A percentile compares a stretch with the other conserved stretches of the same genome.
Conservation (phyloP, 1,140 invertebrate species). For the Pararge aegeria region DNA sequence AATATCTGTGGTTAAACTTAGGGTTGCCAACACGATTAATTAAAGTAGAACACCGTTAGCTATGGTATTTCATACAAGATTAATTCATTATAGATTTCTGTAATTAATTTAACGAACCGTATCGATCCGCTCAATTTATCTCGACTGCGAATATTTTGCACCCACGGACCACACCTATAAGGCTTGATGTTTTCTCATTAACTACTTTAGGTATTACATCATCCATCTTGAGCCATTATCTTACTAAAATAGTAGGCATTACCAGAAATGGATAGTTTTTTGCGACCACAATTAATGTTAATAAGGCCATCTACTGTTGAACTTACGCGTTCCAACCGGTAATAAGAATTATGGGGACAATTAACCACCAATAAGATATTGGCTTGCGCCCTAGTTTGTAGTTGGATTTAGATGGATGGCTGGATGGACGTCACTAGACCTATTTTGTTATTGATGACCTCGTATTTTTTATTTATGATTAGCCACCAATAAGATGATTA, state of each 20-base stretch:
- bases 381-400: no score
- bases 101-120: not conserved
- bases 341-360: no score
- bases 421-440: no score
- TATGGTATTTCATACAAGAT: not conserved
- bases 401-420: no score
- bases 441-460: no score
- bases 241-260: constrained; percentile 1
- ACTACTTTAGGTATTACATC: constrained; percentile 6
- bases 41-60: not conserved
- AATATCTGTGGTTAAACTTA: no score
- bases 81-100: not conserved
- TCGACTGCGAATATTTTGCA: not conserved
- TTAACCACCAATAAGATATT: no score
- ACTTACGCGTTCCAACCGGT: no score
- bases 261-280: not conserved
- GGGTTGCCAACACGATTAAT: no score
- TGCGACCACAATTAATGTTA: not conserved
- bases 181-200: not conserved
- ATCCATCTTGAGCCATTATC: constrained; percentile 5
- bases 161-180: not conserved
- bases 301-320: not conserved
- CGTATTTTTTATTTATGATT: no score
- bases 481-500: no score
- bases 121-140: not conserved